Base-by-base conservation (phyloP, 2,888 invertebrate genomes). In the Cheilosia scutellata region DNA sequence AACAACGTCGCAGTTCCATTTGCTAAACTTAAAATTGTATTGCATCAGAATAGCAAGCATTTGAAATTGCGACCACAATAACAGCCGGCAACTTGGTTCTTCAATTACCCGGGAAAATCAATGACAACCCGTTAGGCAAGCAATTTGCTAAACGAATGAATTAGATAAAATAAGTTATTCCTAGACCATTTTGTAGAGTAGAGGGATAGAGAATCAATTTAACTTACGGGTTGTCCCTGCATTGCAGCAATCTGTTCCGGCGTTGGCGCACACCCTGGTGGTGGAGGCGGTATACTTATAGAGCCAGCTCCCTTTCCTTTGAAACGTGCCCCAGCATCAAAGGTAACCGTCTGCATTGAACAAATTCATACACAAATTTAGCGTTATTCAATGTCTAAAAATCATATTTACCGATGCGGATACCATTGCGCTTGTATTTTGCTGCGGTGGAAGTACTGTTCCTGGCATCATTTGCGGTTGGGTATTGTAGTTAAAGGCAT, bases 161-260 rank as follows among this genome's bases (percentile, higher is more conserved):
- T 20, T 20, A 20, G 2, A 20, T 20, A 20, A 20, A 20, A 20
- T 20, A 20, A 20, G 20, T 20, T 20, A 20, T 20, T 20, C 2
- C 20, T 2, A 20, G 20, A 20, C 0, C 0, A 33, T 33, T 33
- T 5, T 33, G 9, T 3, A 37, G 9, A 11, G 9, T 3, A 37
- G 9, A 11, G 37, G 9, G 2, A 37, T 11, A n/a, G n/a, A 47
- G 6, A 16, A n/a, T 20, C 5, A 49, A 47, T 37, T 44, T 5
- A 37, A 72, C 90, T 88, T 53, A 92, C 92, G 2, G 90, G 89
- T 77, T 91, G 90, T 1, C 92, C 92, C 65, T 91, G 90, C 89
- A 92, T 89, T 0, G 91, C 92, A 1, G 92, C 92, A 58, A 91
- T 79, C 82, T 92, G 92, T 6, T 90, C 92, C 0, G 92, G 89